phyloP scores from a whole-genome alignment of 2,888 invertebrate genomes.

The Sabellastarte sp. region DNA sequence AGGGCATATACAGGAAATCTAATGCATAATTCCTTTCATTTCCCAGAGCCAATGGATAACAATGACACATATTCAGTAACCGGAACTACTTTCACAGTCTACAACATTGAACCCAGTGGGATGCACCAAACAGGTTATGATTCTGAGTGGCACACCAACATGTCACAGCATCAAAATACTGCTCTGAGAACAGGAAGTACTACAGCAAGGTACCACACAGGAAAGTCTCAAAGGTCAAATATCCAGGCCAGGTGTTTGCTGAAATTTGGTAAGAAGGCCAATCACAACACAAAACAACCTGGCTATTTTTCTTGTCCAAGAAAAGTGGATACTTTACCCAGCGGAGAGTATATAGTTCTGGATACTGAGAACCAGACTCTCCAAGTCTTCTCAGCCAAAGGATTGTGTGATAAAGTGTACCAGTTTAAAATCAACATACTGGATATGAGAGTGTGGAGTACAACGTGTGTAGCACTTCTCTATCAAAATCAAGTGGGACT shows the following conservation, averaged over 20 bases:
- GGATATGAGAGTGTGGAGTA: not conserved
- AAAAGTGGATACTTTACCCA: not conserved
- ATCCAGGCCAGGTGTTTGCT: not conserved
- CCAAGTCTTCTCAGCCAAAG: not conserved
- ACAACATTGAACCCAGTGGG: not conserved
- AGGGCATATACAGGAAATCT: no score
- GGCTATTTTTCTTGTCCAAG: slow-evolving; percentile 3
- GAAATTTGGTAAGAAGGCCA: not conserved
- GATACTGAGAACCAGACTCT: slow-evolving; percentile 4
- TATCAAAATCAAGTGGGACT: not conserved
- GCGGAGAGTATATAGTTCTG: not conserved
- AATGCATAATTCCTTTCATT: not conserved
- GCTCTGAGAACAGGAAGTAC: not conserved
- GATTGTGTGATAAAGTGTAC: slow-evolving; percentile 6
- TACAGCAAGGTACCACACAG: not conserved
- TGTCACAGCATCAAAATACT: not conserved
- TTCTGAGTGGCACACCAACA: not conserved
- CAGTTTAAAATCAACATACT: not conserved
- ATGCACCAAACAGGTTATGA: not conserved
- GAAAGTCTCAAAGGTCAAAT: not conserved
- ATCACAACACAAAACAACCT: not conserved
- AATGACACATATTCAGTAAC: not conserved
- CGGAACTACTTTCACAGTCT: not conserved
- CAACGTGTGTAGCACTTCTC: not conserved
- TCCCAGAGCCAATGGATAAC: not conserved